A percentile compares a stretch with the other conserved stretches of the same genome.
Evolutionary conservation across 2,888 invertebrate genomes (phyloP).

Genomic region (Himalopsyche tibetana): DNA sequence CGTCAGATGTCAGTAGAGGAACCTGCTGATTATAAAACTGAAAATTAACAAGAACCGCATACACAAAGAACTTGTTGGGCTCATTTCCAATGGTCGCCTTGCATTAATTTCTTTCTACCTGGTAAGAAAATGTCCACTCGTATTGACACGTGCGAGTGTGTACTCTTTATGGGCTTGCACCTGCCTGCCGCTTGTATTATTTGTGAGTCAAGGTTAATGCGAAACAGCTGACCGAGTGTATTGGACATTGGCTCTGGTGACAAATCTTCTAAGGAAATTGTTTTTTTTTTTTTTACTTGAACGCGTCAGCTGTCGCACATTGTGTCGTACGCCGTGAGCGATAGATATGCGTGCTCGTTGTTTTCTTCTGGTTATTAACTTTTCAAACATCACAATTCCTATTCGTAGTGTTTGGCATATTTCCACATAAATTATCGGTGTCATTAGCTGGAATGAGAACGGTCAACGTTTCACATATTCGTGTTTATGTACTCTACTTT

Average conservation of each 20-base stretch:
- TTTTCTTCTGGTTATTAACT: not conserved
- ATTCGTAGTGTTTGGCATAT: conserved; percentile 5
- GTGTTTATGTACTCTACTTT: not conserved
- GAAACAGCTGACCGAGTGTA: conserved; percentile 27
- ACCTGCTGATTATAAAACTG: too few species aligned
- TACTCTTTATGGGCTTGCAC: conserved; percentile 37
- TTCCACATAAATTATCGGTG: conserved; percentile 25
- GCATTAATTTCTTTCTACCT: not conserved
- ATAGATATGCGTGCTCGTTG: not conserved
- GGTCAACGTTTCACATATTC: not conserved
- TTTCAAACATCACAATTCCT: conserved; percentile 19
- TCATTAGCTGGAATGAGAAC: not conserved
- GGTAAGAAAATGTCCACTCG: not conserved
- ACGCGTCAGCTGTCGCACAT: conserved; percentile 34
- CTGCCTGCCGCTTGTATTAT: not conserved
- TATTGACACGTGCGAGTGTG: conserved; percentile 22
- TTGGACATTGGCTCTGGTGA: conserved; percentile 34
- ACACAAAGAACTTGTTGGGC: too few species aligned
- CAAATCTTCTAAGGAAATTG: conserved; percentile 39
- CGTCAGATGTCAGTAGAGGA: too few species aligned
- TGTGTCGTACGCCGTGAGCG: conserved; percentile 3
- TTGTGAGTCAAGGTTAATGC: conserved; percentile 32
- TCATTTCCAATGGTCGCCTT: too few species aligned
- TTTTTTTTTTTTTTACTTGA: not conserved
- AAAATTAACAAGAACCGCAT: too few species aligned